A percentile compares a stretch with the other conserved stretches of the same genome.
These are phyloP conservation scores for Agrotis exclamationis DNA, from an alignment of 2,888 invertebrate species.

Conservation along the genomic window DNA sequence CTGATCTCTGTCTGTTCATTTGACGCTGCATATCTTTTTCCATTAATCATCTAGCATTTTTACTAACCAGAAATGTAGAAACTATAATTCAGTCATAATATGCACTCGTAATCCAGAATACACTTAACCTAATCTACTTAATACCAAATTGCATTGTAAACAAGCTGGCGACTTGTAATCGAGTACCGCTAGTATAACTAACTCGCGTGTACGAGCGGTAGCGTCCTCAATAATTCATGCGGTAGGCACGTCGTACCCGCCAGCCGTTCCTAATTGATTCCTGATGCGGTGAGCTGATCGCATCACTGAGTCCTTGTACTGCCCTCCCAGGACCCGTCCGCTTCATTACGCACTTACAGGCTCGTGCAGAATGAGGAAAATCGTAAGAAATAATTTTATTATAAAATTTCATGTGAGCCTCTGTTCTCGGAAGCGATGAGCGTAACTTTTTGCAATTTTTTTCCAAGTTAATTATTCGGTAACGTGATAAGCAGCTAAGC, in stretches of 20 bases:
- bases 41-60: too few species aligned
- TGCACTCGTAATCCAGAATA: slow-evolving; percentile 46
- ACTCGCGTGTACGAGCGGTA: slow-evolving; percentile 74
- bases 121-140: slow-evolving; percentile 54
- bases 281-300: slow-evolving; percentile 89
- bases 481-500: slow-evolving; percentile 36
- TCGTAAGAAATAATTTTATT: slow-evolving; percentile 72
- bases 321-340: slow-evolving; percentile 85
- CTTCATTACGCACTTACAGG: slow-evolving; percentile 87
- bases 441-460: slow-evolving; percentile 19
- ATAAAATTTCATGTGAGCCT: slow-evolving; percentile 62
- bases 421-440: slow-evolving; percentile 33
- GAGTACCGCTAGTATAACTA: slow-evolving; percentile 75
- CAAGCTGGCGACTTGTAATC: slow-evolving; percentile 71
- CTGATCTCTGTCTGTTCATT: too few species aligned
- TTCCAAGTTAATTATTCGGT: slow-evolving; percentile 41
- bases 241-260: slow-evolving; percentile 88
- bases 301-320: slow-evolving; percentile 89
- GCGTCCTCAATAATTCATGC: slow-evolving; percentile 90
- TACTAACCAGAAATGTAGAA: background rate
- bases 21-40: too few species aligned
- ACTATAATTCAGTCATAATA: slow-evolving; percentile 41
- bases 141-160: slow-evolving; percentile 65
- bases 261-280: slow-evolving; percentile 90
- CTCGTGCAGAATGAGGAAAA: slow-evolving; percentile 76